A percentile compares a stretch with the other conserved stretches of the same genome.
Conservation (phyloP, 1,140 invertebrate genomes). For the Notospermus geniculatus region DNA sequence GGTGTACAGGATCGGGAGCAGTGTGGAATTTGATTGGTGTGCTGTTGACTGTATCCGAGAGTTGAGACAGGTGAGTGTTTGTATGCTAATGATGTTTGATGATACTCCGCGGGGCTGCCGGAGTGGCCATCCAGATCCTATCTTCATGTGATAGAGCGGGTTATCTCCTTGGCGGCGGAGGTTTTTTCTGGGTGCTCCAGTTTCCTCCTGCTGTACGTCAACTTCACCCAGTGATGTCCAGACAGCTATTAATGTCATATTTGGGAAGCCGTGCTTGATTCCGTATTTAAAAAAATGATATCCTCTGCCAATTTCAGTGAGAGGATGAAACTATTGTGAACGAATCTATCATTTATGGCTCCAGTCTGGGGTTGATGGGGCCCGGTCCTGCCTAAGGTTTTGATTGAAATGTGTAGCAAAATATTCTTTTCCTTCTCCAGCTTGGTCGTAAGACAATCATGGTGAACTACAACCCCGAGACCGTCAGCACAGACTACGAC, state of each 20-base stretch:
- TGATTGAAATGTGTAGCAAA: too few species aligned
- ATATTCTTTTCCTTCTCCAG: constrained; percentile 27
- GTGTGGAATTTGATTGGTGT: constrained; percentile 99
- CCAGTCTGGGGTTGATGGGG: too few species aligned
- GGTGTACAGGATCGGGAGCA: constrained; percentile 97
- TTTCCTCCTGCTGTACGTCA: too few species aligned
- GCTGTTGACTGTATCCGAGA: constrained; percentile 94
- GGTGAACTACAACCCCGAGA: constrained; percentile 99
- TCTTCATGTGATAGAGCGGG: too few species aligned
- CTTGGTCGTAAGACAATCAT: constrained; percentile 81
- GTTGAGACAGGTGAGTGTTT: constrained; percentile 73
- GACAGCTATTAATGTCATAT: constrained; percentile 1
- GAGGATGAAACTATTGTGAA: too few species aligned
- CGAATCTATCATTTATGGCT: constrained; percentile 12
- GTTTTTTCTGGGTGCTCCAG: constrained; percentile 4
- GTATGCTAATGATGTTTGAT: neutral
- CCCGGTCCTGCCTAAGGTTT: too few species aligned
- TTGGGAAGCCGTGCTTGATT: constrained; percentile 3
- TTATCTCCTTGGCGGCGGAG: too few species aligned
- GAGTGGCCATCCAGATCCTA: too few species aligned
- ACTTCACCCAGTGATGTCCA: too few species aligned
- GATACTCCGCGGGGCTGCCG: neutral
- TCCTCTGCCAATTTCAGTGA: too few species aligned
- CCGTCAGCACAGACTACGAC: constrained; percentile 98
- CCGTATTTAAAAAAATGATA: neutral